Evolutionary conservation across 2,113 vertebrate species (phyloP), one percentile per base, ranked within the genome.

Genomic region (Elephas maximus): DNA sequence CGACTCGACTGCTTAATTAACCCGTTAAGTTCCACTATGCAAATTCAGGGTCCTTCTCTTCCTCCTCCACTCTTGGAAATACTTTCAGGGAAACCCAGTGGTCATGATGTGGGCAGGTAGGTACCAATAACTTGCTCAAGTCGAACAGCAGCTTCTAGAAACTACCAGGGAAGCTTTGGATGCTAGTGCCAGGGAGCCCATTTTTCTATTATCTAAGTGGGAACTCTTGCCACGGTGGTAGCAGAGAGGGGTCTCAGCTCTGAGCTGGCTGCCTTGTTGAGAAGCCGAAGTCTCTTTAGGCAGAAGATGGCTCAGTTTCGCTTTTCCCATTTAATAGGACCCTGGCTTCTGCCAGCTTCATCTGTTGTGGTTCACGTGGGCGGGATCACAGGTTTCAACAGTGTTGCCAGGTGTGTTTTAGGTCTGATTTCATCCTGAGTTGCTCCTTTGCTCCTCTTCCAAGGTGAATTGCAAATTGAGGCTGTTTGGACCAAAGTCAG

Each of bases 361-460:
- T 87, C 80, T 71, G 41, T 37, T 88, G 93, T 90, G 87, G 87
- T 76, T 93, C 44, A 0, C 7, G 90, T 81, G 67, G 96, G 93
- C 1, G 37, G 65, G 33, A 53, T 74, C 73, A 88, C 44, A 14
- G 6, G 44, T 84, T 95, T 91, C 78, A 86, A 1, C 20, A 1
- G 67, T 45, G n/a, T 6, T 44, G 57, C 48, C 93, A 81, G 67
- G 41, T 87, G 41, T 63, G 57, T 51, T 45, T 33, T 37, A n/a
- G 45, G 79, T 71, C 63, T 93, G 73, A 84, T 90, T 94, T 91
- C 80, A 90, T 12, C 62, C 15, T 6, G 60, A 82, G 51, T 87
- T 91, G 92, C 82, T 91, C 69, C 48, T 95, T 95, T 88, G 84
- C 90, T 95, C 23, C 17, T 26, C 53, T 97, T 94, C 97, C 48